Conservation (phyloP, 2,888 invertebrate species). For the Oxycera nigricornis region DNA sequence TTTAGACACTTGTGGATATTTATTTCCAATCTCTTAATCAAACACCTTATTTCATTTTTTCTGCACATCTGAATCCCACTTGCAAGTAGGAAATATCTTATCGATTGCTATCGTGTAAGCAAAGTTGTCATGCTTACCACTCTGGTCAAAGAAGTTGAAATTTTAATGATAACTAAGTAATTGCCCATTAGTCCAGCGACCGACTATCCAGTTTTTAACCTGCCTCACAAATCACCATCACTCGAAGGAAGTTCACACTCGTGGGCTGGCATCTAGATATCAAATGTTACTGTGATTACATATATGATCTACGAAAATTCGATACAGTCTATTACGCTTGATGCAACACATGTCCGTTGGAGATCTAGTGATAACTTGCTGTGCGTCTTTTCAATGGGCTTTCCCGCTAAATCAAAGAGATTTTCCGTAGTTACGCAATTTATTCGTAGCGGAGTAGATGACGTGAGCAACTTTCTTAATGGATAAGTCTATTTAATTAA, state of each 20-base stretch:
- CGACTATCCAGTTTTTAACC: background rate
- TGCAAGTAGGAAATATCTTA: background rate
- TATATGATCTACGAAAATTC: background rate
- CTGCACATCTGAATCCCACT: background rate
- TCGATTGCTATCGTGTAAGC: background rate
- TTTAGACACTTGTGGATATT: no score
- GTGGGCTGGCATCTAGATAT: background rate
- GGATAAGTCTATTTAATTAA: no score
- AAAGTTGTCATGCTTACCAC: background rate
- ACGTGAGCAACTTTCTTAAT: no score
- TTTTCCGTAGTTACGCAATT: no score
- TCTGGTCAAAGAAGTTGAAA: background rate
- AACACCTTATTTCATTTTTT: no score
- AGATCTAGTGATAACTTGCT: background rate
- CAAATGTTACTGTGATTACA: background rate
- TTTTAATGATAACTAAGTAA: constrained; percentile 2
- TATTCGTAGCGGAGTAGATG: no score
- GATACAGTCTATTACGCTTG: background rate
- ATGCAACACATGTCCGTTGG: background rate
- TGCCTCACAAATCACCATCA: background rate
- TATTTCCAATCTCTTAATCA: no score
- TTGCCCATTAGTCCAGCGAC: background rate
- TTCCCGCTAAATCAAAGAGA: background rate
- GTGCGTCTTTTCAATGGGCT: background rate
- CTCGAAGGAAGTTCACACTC: background rate